Percentiles rank a stretch among this genome's conserved stretches.
Conservation (phyloP, 2,113 vertebrate species). For the Trematomus loennbergii region DNA sequence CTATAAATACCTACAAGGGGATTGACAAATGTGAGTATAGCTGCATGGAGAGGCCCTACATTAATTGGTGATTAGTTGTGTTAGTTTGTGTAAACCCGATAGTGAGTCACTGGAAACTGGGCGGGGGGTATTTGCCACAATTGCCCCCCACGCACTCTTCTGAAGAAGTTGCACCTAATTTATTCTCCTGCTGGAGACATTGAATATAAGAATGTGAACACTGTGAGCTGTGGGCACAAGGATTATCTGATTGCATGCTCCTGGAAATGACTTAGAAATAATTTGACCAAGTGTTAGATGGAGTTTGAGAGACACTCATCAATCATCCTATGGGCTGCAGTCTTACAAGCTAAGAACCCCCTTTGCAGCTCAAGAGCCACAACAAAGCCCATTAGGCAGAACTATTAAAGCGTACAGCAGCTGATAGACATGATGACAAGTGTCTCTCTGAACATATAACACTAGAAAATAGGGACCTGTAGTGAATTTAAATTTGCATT, state of each 20-base stretch:
- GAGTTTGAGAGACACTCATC: constrained; percentile 2
- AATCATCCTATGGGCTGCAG: constrained; percentile 3
- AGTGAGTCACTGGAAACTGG: constrained; percentile 59
- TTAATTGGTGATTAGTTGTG: constrained; percentile 44
- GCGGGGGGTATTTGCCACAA: background rate
- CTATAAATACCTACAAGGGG: constrained; percentile 67
- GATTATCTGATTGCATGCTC: constrained; percentile 11
- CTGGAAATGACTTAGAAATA: constrained; percentile 29
- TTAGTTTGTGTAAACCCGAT: constrained; percentile 58
- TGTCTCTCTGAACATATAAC: background rate
- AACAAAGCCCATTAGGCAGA: background rate
- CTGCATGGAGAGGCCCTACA: constrained; percentile 6
- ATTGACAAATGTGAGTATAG: no score
- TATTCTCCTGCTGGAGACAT: constrained; percentile 22
- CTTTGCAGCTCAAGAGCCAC: background rate
- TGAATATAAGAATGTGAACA: constrained; percentile 37
- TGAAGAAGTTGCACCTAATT: background rate
- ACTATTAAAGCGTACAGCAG: background rate
- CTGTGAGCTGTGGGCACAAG: background rate
- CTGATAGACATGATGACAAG: background rate
- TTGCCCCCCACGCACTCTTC: background rate
- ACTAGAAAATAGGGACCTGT: no score
- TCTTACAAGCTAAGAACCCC: background rate
- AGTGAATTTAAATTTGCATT: no score
- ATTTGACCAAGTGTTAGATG: constrained; percentile 1